A percentile compares a stretch with the other conserved stretches of the same genome.
Conservation (phyloP, 2,113 vertebrate species). For the Cnemophilus loriae region DNA sequence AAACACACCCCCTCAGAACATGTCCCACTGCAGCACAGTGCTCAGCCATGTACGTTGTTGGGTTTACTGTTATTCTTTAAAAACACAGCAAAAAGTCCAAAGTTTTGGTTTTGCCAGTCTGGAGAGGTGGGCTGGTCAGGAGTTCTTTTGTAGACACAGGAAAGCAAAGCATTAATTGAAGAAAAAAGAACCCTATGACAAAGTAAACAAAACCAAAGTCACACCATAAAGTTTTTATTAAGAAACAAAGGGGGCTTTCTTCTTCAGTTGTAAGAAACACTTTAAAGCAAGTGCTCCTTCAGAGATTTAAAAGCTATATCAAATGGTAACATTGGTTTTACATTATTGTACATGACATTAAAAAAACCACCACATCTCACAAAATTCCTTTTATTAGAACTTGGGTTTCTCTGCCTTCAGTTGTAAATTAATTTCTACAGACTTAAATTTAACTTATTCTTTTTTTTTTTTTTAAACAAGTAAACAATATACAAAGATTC, state of each 20-base stretch:
- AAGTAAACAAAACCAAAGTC: slow-evolving; percentile 39
- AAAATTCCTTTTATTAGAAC: slow-evolving; percentile 57
- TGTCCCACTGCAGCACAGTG: fast-evolving
- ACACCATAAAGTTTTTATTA: slow-evolving; percentile 79
- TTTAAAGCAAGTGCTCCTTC: slow-evolving; percentile 56
- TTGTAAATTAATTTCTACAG: slow-evolving; percentile 64
- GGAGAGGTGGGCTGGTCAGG: background rate
- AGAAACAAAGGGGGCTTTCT: slow-evolving; percentile 62
- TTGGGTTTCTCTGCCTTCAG: slow-evolving; percentile 1
- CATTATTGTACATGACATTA: slow-evolving; percentile 63
- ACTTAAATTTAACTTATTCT: slow-evolving; percentile 64
- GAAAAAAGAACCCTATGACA: background rate
- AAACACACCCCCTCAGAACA: background rate
- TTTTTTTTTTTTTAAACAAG: slow-evolving; percentile 17
- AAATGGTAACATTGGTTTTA: slow-evolving; percentile 62
- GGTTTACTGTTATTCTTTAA: background rate
- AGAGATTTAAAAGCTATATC: slow-evolving; percentile 53
- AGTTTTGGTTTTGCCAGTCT: background rate
- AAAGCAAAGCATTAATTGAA: background rate
- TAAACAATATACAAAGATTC: slow-evolving; percentile 68
- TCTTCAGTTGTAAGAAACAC: slow-evolving; percentile 67
- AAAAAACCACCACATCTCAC: slow-evolving; percentile 43
- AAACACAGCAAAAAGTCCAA: background rate
- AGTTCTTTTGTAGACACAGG: background rate
- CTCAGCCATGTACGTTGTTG: background rate